phyloP scores from a whole-genome alignment of 2,113 vertebrate species.

The Regulus satrapa region DNA sequence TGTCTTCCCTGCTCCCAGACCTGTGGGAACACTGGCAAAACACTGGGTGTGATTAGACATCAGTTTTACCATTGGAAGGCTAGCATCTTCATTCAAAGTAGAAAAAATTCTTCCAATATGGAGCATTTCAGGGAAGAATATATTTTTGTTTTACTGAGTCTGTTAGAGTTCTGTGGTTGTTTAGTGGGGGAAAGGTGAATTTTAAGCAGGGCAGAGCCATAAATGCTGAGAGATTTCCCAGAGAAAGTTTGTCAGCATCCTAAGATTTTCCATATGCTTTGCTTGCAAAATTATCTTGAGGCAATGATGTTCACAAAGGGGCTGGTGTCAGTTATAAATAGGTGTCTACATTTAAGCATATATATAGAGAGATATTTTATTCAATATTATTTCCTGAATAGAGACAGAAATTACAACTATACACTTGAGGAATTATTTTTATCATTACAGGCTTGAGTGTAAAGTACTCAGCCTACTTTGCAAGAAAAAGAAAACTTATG shows the following conservation, averaged over 20 bases:
- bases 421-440: not conserved
- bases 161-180: not conserved
- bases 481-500: not conserved
- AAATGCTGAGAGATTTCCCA: not conserved
- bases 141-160: not conserved
- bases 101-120: not conserved
- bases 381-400: not conserved
- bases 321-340: not conserved
- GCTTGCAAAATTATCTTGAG: not conserved
- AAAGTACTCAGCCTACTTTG: not conserved
- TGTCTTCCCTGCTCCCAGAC: not conserved
- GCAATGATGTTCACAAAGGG: not conserved
- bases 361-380: not conserved
- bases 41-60: rapidly evolving
- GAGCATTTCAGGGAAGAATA: not conserved
- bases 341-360: not conserved
- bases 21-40: not conserved
- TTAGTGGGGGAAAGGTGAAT: not conserved
- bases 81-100: not conserved
- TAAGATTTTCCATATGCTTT: not conserved
- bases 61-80: not conserved
- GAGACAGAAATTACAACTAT: not conserved
- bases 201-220: not conserved
- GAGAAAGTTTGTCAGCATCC: not conserved
- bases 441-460: not conserved